Base-by-base conservation (phyloP, 1,140 invertebrate genomes). In the Colletes latitarsis region DNA sequence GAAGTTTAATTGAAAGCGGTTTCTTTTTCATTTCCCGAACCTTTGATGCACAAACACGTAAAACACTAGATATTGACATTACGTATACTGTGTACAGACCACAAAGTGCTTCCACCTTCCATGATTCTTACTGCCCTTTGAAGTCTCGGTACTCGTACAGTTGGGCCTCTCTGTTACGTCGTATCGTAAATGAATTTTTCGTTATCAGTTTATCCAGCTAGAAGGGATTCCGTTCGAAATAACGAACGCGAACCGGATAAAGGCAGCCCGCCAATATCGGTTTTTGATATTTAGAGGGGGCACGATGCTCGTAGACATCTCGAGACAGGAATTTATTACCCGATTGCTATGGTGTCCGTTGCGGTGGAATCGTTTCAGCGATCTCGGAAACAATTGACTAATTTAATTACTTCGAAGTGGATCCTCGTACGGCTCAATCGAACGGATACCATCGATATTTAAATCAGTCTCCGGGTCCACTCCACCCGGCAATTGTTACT, bases 371-470 rank as follows among this genome's bases (percentile, higher is more conserved):
- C n/a, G 46, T 46, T 43, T 46, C 77, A 73, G 73, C 19, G 69
- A 19, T 72, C 52, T 39, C 17, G 15, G 41, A 15, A 49, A 53
- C 58, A 63, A 79, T 73, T 21, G 60, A 46, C 72, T 72, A 79
- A 64, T 79, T 79, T 79, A 63, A 79, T 79, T 79, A 72, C 49
- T 12, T 14, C 49, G 43, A 53, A 78, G 77, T 78, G 77, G 68
- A 52, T 71, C 73, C 77, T 79, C 72, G 60, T 66, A 55, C 69
- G 52, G n/a, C 12, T 53, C 58, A 73, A 64, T 64, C 69, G 69
- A 64, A 64, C 46, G 10, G 49, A 63, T 49, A 43, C 63, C 49
- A 53, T 63, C 77, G 52, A 79, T 79, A 79, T 79, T 79, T 73
- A 58, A 79, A 79, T 79, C 52, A 73, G 52, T 4, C n/a, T 10